phyloP scores from a whole-genome alignment of 2,797 vertebrate genomes.

The Danio choprae region DNA sequence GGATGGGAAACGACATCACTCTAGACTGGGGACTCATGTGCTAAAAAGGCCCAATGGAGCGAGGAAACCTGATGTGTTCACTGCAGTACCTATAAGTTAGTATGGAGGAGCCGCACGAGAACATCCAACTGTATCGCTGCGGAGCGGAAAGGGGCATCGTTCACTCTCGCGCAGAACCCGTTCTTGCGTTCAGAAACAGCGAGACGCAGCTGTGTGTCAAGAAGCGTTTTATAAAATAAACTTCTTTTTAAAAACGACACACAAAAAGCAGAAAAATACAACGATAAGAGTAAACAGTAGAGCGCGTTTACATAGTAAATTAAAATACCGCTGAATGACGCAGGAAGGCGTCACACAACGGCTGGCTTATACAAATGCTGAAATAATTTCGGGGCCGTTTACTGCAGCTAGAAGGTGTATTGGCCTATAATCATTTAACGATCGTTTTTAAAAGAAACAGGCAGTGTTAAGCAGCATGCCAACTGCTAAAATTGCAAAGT shows the following conservation, averaged over 20 bases:
- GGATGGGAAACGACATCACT: constrained; percentile 50
- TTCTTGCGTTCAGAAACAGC: neutral
- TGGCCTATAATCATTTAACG: neutral
- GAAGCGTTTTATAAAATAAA: neutral
- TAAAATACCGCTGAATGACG: neutral
- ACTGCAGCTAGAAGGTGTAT: neutral
- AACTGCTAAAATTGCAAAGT: neutral
- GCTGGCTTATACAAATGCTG: neutral
- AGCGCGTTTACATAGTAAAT: neutral
- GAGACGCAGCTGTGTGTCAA: neutral
- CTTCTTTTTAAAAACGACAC: neutral
- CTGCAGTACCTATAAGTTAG: neutral
- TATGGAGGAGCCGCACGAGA: neutral
- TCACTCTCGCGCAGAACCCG: neutral
- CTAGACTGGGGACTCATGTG: constrained; percentile 49
- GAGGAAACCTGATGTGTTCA: constrained; percentile 5
- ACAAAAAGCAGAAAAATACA: neutral
- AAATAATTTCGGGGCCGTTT: neutral
- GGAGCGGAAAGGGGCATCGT: neutral
- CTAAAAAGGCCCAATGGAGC: constrained; percentile 41
- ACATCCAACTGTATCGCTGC: neutral
- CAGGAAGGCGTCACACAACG: neutral
- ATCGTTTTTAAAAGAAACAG: neutral
- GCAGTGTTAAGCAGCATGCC: neutral
- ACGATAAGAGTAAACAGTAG: neutral